These are phyloP conservation scores for Hanleya hanleyi DNA, from an alignment of 2,888 invertebrate genomes.

Conservation along the genomic window DNA sequence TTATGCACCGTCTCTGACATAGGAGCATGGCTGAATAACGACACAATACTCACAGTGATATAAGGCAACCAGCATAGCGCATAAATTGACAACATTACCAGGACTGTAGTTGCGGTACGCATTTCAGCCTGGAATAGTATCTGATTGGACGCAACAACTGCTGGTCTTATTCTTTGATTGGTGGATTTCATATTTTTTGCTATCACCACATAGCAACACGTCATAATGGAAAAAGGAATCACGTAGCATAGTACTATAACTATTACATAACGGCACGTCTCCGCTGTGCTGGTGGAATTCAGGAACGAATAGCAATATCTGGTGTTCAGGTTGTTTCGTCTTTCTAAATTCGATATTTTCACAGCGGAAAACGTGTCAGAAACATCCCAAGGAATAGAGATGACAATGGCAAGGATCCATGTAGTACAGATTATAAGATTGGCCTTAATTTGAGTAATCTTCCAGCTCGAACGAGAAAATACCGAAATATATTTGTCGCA, in stretches of 20 bases:
- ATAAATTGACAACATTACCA: slow-evolving; percentile 8
- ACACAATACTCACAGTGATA: neutral
- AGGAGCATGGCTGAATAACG: neutral
- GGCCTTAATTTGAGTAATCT: neutral
- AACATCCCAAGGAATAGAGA: slow-evolving; percentile 2
- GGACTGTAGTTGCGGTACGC: slow-evolving; percentile 14
- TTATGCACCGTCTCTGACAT: neutral
- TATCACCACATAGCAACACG: neutral
- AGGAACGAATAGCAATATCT: no score
- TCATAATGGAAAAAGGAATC: neutral
- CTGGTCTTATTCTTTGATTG: slow-evolving; percentile 5
- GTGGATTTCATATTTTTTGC: neutral
- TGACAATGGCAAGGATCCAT: neutral
- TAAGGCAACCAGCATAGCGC: slow-evolving; percentile 12
- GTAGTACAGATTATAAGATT: neutral
- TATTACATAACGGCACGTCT: neutral
- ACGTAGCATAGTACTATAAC: neutral
- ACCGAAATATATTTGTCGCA: neutral
- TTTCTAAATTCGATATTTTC: neutral
- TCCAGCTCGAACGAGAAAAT: neutral
- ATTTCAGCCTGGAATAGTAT: slow-evolving; percentile 14
- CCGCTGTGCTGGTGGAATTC: neutral
- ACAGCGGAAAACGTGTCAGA: neutral
- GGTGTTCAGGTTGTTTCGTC: neutral
- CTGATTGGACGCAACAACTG: neutral